Percentiles rank a stretch among this genome's conserved stretches.
Conservation (phyloP, 1,140 invertebrate genomes). For the Drosophila sp. region DNA sequence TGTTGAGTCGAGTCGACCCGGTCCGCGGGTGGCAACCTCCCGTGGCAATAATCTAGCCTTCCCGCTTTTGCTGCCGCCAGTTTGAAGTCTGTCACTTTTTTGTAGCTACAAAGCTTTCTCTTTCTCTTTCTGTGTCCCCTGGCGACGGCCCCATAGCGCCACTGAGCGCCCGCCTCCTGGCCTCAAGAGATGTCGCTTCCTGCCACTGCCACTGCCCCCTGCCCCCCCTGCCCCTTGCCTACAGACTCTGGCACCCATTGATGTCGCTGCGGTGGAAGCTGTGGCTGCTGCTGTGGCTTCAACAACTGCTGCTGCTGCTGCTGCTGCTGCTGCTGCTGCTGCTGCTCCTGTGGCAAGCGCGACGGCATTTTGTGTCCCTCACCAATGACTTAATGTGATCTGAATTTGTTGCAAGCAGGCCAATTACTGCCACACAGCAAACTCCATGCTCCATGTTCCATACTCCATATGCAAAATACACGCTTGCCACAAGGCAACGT, state of each 20-base stretch:
- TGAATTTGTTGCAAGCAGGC: slow-evolving; percentile 78
- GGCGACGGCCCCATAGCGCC: slow-evolving; percentile 19
- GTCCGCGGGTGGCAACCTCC: slow-evolving; percentile 23
- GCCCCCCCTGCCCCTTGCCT: too few species aligned
- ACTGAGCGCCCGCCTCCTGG: slow-evolving; percentile 26
- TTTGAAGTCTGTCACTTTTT: background rate
- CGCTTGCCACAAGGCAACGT: background rate
- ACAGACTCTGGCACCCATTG: background rate
- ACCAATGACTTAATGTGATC: slow-evolving; percentile 78
- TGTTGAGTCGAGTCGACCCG: background rate
- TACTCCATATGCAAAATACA: slow-evolving; percentile 37
- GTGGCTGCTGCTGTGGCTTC: slow-evolving; percentile 22
- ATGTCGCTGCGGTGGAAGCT: slow-evolving; percentile 13
- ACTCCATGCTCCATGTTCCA: too few species aligned
- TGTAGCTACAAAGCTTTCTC: slow-evolving; percentile 9
- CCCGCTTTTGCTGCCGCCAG: slow-evolving; percentile 60
- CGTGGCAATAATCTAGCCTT: slow-evolving; percentile 63
- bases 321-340: background rate
- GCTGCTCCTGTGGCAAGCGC: slow-evolving; percentile 55
- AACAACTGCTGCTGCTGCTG: background rate
- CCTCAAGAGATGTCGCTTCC: slow-evolving; percentile 14
- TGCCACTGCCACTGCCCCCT: background rate
- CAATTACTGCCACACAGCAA: slow-evolving; percentile 67
- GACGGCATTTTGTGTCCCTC: slow-evolving; percentile 72
- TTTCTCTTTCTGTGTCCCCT: slow-evolving; percentile 10